Percentiles rank a stretch among this genome's conserved stretches.
These are phyloP conservation scores for Sthenelais limicola DNA, from an alignment of 2,888 invertebrate genomes.

Conservation along the genomic window DNA sequence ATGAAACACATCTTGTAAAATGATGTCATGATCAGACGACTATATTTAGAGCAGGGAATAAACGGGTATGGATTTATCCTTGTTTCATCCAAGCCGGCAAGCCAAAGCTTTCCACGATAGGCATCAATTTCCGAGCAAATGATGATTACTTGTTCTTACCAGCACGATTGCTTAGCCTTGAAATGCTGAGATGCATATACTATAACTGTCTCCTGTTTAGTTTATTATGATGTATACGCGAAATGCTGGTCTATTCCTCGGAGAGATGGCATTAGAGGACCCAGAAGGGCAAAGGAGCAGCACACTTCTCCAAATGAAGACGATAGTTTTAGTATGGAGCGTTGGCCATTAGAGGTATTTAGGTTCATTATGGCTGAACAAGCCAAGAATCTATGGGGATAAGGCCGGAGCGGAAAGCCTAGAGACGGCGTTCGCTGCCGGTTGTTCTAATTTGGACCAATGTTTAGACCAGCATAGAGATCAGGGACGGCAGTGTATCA, in stretches of 20 bases:
- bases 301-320: slow-evolving; percentile 18
- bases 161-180: no score
- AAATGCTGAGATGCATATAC: no score
- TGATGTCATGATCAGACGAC: no score
- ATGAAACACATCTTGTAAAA: no score
- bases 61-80: no score
- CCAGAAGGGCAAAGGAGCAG: no score
- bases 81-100: no score
- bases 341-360: slow-evolving; percentile 7
- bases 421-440: not conserved
- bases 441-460: slow-evolving; percentile 17
- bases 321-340: slow-evolving; percentile 30
- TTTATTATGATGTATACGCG: slow-evolving; percentile 22
- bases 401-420: not conserved
- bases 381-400: not conserved
- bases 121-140: no score
- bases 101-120: no score
- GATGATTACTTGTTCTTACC: no score
- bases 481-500: slow-evolving; percentile 26
- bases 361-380: slow-evolving; percentile 21
- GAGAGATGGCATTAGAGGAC: slow-evolving; percentile 7
- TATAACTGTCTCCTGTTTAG: not conserved
- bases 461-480: slow-evolving; percentile 6
- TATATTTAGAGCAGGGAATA: no score
- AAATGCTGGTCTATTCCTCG: not conserved